phyloP scores from a whole-genome alignment of 2,888 invertebrate species.

The Diplazon laetatorius region DNA sequence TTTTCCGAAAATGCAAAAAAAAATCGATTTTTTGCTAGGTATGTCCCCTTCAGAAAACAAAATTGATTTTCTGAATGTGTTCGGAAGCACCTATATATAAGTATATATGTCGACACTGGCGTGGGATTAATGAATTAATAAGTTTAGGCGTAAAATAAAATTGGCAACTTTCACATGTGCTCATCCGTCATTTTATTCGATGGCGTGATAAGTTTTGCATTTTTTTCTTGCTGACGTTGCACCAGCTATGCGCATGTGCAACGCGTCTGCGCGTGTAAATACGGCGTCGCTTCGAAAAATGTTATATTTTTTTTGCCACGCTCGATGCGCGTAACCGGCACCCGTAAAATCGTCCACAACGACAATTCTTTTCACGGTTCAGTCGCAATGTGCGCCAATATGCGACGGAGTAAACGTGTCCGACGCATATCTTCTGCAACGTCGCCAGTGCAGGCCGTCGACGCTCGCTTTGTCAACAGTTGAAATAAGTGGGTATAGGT shows the following conservation, averaged over 20 bases:
- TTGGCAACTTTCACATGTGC: slow-evolving; percentile 47
- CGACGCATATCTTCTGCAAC: not conserved
- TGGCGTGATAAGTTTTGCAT: slow-evolving; percentile 45
- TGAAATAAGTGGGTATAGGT: slow-evolving; percentile 11
- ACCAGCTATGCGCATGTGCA: slow-evolving; percentile 29
- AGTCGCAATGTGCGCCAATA: slow-evolving; percentile 9
- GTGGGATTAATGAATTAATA: too few relatives aligned
- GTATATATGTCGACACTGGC: too few relatives aligned
- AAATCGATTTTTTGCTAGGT: too few relatives aligned
- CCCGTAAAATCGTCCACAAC: slow-evolving; percentile 59
- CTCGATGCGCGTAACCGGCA: slow-evolving; percentile 37
- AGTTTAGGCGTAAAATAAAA: slow-evolving; percentile 36
- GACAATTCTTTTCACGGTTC: slow-evolving; percentile 54
- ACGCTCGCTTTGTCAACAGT: slow-evolving; percentile 18
- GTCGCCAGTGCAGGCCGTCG: slow-evolving; percentile 3
- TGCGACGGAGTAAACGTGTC: not conserved
- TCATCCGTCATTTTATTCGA: slow-evolving; percentile 9
- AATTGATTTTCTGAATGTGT: too few relatives aligned
- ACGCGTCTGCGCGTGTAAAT: slow-evolving; percentile 50
- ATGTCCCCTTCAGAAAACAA: too few relatives aligned
- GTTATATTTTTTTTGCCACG: slow-evolving; percentile 19
- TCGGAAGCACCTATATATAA: too few relatives aligned
- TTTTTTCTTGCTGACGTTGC: slow-evolving; percentile 10
- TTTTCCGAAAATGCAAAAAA: too few relatives aligned
- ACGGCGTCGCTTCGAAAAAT: slow-evolving; percentile 40